Conservation (phyloP, 30 jellyfish, hydroid and myxozoan species). For the Sanderia malayensis region DNA sequence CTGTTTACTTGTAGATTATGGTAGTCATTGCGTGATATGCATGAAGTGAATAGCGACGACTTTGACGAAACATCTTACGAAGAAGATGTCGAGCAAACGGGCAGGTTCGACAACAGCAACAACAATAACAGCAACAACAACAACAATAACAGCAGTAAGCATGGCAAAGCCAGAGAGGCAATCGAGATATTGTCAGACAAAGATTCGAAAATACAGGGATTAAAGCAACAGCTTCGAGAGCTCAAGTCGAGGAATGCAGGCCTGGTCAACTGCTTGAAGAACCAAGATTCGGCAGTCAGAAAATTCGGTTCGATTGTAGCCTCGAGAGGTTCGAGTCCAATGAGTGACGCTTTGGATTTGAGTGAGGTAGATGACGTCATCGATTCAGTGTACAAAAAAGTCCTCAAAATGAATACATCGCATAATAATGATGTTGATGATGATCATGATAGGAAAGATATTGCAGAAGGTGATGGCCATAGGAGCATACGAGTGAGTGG, state of each 20-base stretch:
- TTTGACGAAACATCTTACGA: background rate
- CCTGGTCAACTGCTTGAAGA: conserved; percentile 39
- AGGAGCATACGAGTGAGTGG: background rate
- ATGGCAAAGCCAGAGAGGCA: conserved; percentile 39
- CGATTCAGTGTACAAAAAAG: conserved; percentile 40
- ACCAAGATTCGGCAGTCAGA: conserved; percentile 66
- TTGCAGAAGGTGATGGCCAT: conserved; percentile 1
- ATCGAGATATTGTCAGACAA: conserved; percentile 37
- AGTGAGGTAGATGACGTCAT: conserved; percentile 40
- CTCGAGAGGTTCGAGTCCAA: conserved; percentile 42
- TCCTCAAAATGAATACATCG: conserved; percentile 28
- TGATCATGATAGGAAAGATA: conserved; percentile 9
- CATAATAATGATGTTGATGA: too few species aligned
- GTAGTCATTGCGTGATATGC: background rate
- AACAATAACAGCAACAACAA: background rate
- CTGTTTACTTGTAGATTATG: background rate
- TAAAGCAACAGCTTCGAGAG: conserved; percentile 40
- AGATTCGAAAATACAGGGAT: conserved; percentile 36
- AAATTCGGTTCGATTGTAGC: conserved; percentile 48
- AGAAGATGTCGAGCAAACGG: background rate
- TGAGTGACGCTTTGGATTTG: conserved; percentile 27
- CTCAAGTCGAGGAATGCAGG: conserved; percentile 38
- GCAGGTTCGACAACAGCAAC: too few species aligned
- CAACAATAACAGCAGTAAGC: background rate
- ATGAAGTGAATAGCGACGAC: background rate